phyloP scores from a whole-genome alignment of 2,888 invertebrate species.

The Idaea dimidiata region DNA sequence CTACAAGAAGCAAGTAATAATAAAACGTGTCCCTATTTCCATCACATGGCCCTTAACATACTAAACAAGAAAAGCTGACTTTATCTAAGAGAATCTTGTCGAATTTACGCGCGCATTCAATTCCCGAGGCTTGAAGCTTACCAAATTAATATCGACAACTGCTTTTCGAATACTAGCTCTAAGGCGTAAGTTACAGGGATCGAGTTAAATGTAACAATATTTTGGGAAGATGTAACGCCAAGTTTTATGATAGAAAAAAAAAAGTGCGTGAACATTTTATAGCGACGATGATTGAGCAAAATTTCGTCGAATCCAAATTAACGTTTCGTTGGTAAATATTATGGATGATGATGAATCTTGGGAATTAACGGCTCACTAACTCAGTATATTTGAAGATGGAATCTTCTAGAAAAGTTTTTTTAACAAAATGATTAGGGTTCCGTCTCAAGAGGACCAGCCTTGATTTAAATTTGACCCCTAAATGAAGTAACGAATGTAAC shows the following conservation, averaged over 20 bases:
- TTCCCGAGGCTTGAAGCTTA: constrained; percentile 26
- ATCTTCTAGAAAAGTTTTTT: background rate
- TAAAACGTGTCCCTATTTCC: background rate
- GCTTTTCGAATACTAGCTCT: constrained; percentile 16
- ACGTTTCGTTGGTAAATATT: constrained; percentile 32
- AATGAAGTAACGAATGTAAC: too few species aligned
- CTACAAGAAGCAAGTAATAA: background rate
- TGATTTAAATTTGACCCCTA: too few species aligned
- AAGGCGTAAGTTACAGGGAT: constrained; percentile 14
- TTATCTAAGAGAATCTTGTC: constrained; percentile 35
- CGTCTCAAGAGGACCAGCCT: too few species aligned
- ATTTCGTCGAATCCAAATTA: constrained; percentile 46
- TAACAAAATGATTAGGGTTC: background rate
- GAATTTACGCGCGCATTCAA: constrained; percentile 44
- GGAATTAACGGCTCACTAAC: background rate
- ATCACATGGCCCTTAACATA: background rate
- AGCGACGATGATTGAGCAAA: constrained; percentile 46
- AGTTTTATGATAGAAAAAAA: constrained; percentile 32
- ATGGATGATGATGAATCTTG: constrained; percentile 8
- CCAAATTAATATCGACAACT: constrained; percentile 10
- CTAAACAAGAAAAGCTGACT: constrained; percentile 25
- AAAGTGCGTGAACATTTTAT: constrained; percentile 37
- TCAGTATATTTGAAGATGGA: background rate
- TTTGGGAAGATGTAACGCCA: constrained; percentile 17
- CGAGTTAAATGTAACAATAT: constrained; percentile 9